Base-by-base conservation (phyloP, 2,797 vertebrate species). In the Halcyon smyrnensis region DNA sequence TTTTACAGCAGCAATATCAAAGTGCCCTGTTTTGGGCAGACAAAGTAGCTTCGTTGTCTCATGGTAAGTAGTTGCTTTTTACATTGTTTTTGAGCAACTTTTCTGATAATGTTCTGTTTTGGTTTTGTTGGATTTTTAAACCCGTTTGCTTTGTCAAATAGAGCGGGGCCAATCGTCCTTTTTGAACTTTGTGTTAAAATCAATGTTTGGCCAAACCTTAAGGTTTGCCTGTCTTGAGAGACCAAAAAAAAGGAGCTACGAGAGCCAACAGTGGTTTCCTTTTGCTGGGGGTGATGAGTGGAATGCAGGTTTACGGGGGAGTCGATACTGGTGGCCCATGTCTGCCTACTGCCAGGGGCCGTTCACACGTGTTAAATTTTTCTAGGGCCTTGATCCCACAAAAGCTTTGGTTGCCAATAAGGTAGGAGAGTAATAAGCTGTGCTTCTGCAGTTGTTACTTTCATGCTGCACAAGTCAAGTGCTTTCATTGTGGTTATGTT, bases 1-100 rank as follows among this genome's bases (percentile, higher is more conserved):
- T 91, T 87, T 96, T 86, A 78, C 98, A 99, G 99, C 99, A 99
- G 96, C 99, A 99, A 88, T 99, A 99, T 98, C 99, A 99, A 96
- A 99, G 99, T 98, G 99, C 99, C 97, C 97, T 99, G n/a, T 99
- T 99, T 97, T 99, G 99, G 99, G 99, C 99, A 90, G 99, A 99
- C 97, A 99, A 99, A 98, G 99, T 99, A 95, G 99, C 99, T 76
- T 99, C 99, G 4, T 98, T 99, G 13, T 99, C 99, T 90, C 99
- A 98, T 89, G 99, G 99, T 99, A 97, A 99, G 99, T 96, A 50
- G 34, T 32, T 62, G 6, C 23, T 80, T 91, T 59, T 86, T 84
- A 18, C 5, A 1, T 50, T 77, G 21, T 12, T 41, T 65, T 84
- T 71, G 9, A 19, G 91, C 43, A 54, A 54, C 13, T 68, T 57